Base-by-base conservation (phyloP, 1,140 invertebrate species). In the Oedothorax gibbosus region DNA sequence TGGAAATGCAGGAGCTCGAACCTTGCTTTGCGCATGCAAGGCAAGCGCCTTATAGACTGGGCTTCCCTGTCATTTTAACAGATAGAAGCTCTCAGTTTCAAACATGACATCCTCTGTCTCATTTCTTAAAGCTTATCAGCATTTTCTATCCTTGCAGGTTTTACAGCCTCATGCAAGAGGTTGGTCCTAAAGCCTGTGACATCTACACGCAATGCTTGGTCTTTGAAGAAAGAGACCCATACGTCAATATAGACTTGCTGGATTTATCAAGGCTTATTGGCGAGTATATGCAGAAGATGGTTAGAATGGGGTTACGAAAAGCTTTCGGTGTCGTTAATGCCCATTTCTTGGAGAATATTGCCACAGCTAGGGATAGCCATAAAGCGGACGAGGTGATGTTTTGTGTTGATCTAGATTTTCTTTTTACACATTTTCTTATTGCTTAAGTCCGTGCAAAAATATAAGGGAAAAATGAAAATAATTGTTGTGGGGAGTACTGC, bases 251-350 rank as follows among this genome's bases (percentile, higher is more conserved):
- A 0, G 54, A 64, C 12, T 5, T 9, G 2, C 12, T 14, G 6
- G 50, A 75, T 6, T 20, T 72, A 21, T 15, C 81, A 0, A 18
- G 15, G 10, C 8, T 76, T 14, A 51, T 84, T 11, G n/a, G 18
- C 5, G 72, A 53, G 8, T 84, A 84, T 50, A 60, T 54, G 14
- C 18, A n/a, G 7, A 84, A 84, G 50, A 65, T 71, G 9, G 12
- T 7, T 0, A 65, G 50, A 7, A 49, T 66, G 51, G 11, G 49
- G 2, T 9, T 84, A 3, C 21, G 10, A 1, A 62, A 56, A 49
- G 81, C 49, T 15, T 84, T 84, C 9, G 81, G 72, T 11, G 60
- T 84, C 14, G 18, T 57, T 5, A 72, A 84, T 9, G 53, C 35
- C 18, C 7, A 14, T 7, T 50, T 75, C 0, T 14, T 84, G 12